These are phyloP conservation scores for Trididemnum clinides DNA, from an alignment of 23 tunicate species.

Conservation along the genomic window DNA sequence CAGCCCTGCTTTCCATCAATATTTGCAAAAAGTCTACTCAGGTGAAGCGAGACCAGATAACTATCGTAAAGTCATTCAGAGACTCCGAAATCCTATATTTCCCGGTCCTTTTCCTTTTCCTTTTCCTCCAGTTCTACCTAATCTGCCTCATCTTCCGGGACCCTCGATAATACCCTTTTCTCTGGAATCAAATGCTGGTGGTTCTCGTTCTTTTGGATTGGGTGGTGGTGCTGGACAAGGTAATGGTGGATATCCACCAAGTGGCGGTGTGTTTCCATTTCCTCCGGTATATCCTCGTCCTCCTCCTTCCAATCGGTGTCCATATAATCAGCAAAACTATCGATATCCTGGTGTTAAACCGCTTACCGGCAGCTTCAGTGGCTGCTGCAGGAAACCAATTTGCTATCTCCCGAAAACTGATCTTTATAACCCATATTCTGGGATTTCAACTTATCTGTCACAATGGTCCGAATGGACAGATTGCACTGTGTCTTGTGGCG, in stretches of 20 bases:
- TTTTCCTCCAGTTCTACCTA: too few species aligned
- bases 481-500: constrained; percentile 28
- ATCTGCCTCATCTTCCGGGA: too few species aligned
- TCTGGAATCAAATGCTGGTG: neutral
- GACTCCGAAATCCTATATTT: neutral
- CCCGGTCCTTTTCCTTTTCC: neutral
- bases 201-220: too few species aligned
- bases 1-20: neutral
- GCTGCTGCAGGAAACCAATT: constrained; percentile 73
- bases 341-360: constrained; percentile 39
- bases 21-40: constrained; percentile 14
- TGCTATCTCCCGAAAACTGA: constrained; percentile 61
- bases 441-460: constrained; percentile 38
- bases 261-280: neutral
- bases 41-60: constrained; percentile 78
- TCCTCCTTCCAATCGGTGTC: constrained; percentile 31
- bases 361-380: constrained; percentile 66
- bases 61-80: constrained; percentile 38
- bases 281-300: neutral
- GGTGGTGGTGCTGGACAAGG: neutral
- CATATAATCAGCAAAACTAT: constrained; percentile 2
- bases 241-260: neutral
- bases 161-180: neutral
- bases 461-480: constrained; percentile 2
- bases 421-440: constrained; percentile 21